Conservation (phyloP, 2,888 invertebrate species). For the Tanytarsus gracilentus region DNA sequence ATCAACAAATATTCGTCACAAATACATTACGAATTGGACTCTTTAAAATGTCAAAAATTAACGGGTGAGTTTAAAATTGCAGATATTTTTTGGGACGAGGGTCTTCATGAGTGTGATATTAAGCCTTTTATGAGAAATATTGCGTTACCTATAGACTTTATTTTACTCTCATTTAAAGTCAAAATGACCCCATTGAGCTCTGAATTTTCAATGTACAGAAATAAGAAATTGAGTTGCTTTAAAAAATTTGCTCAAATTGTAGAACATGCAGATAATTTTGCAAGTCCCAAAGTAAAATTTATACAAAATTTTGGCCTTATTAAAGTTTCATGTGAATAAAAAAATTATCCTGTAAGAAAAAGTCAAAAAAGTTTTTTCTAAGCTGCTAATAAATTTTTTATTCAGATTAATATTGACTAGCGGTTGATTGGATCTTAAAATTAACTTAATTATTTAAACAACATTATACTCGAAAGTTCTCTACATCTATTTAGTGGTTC, state of each 20-base stretch:
- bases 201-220: background rate
- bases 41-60: background rate
- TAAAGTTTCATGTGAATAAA: too few species aligned
- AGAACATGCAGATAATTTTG: too few species aligned
- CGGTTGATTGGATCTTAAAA: too few species aligned
- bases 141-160: background rate
- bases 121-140: conserved; percentile 9
- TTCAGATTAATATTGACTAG: too few species aligned
- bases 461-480: too few species aligned
- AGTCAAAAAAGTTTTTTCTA: too few species aligned
- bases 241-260: background rate
- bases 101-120: conserved; percentile 1
- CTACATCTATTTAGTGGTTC: too few species aligned
- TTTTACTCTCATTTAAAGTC: conserved; percentile 4
- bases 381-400: too few species aligned
- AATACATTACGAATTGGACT: conserved; percentile 48
- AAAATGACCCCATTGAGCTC: conserved; percentile 1
- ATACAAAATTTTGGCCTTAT: too few species aligned
- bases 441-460: too few species aligned
- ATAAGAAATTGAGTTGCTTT: background rate
- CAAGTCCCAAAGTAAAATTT: too few species aligned
- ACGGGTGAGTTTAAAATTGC: conserved; percentile 13
- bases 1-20: conserved; percentile 54
- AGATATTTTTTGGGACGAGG: background rate
- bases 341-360: too few species aligned